Evolutionary conservation across 1,140 invertebrate genomes (phyloP), one percentile per base, ranked within the genome.

Genomic region (Bombus sibiricus): DNA sequence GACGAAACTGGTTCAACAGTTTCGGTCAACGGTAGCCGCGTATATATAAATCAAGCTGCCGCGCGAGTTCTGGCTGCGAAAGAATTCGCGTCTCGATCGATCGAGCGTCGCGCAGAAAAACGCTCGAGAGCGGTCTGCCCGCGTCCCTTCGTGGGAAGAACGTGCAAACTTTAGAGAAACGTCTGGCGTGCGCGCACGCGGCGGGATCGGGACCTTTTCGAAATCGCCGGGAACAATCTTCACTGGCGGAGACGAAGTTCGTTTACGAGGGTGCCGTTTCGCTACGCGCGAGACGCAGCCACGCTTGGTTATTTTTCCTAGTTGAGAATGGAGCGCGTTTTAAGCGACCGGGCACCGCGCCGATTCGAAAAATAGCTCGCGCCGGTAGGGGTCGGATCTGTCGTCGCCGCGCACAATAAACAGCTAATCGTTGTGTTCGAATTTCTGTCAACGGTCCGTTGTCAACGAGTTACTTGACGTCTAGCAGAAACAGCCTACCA

Each of bases 1-100:
- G 91, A 92, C 90, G 90, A 94, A 93, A 94, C 93, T 93, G 92
- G 92, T 93, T 91, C 92, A 92, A 91, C 92, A 90, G 91, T 93
- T 93, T 93, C 92, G 91, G 89, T 72, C 91, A 92, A 92, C 88
- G 89, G 88, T 92, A 90, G 83, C 89, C 87, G 80, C 64, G 73
- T 87, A 77, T 90, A 90, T 91, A 93, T 93, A 92, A 93, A 93
- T 91, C 90, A 93, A 92, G 86, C 89, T 90, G 82, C 88, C 91
- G 91, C 90, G 84, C 88, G 92, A 92, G 90, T 90, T 83, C 90
- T 71, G 88, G 90, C 89, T 92, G 90, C 91, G 92, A 86, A 90
- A 90, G 92, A 92, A 93, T 92, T 90, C 90, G 90, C 90, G 89
- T 90, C 86, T 64, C 86, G 88, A 90, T 90, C 91, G 88, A 91